A percentile compares a stretch with the other conserved stretches of the same genome.
Conservation (phyloP, 2,113 vertebrate genomes). For the Heliornis fulica region DNA sequence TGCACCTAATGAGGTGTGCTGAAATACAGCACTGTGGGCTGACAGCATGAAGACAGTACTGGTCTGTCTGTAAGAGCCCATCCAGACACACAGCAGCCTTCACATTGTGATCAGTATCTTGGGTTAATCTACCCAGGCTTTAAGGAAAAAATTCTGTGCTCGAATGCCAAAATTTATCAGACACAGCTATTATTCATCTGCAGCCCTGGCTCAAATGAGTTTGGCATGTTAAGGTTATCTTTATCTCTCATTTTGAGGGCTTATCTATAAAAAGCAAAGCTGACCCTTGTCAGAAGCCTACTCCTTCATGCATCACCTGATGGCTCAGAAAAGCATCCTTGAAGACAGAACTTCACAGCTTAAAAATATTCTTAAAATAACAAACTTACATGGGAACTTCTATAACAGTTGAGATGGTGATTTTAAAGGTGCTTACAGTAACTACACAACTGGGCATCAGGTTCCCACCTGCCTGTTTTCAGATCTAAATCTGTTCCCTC, state of each 20-base stretch:
- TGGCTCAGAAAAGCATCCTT: conserved; percentile 10
- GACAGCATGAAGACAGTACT: not conserved
- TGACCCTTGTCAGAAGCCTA: not conserved
- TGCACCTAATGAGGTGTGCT: not conserved
- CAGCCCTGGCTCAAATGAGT: not conserved
- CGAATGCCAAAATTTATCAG: not conserved
- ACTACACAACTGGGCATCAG: too few relatives aligned
- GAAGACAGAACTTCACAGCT: not conserved
- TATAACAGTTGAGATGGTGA: not conserved
- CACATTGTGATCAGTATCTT: not conserved
- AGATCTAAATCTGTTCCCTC: not conserved
- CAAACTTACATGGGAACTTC: not conserved
- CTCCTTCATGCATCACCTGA: not conserved
- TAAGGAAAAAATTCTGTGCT: not conserved
- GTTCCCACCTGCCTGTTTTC: not conserved
- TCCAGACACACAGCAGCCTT: not conserved
- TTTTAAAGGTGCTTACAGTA: not conserved
- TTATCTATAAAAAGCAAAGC: not conserved
- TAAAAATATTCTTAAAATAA: not conserved
- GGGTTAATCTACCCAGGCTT: not conserved
- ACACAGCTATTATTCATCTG: not conserved
- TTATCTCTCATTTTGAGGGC: not conserved
- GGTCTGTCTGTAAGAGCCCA: not conserved
- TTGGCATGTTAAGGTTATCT: not conserved
- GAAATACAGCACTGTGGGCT: not conserved